Conservation (phyloP, 23 tunicate species). For the Ascidia mentula region DNA sequence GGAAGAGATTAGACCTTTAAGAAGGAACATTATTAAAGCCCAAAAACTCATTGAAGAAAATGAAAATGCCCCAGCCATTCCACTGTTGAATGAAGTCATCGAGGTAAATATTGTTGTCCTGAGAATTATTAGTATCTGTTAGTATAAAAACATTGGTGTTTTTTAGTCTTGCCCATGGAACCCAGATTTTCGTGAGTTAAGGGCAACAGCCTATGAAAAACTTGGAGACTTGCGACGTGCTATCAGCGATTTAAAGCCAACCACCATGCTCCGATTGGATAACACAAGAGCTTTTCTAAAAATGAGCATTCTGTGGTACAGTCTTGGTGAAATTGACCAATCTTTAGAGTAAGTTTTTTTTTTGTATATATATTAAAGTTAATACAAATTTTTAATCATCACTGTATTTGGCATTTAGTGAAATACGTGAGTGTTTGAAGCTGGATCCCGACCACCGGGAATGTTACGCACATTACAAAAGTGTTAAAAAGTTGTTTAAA, state of each 20-base stretch:
- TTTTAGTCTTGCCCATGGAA: conserved; percentile 90
- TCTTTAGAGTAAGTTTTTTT: conserved; percentile 72
- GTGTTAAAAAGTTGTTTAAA: conserved; percentile 86
- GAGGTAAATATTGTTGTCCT: conserved; percentile 46
- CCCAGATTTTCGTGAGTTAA: conserved; percentile 81
- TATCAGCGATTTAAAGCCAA: conserved; percentile 86
- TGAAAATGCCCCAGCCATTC: conserved; percentile 50
- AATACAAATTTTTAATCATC: background rate
- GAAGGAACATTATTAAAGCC: conserved; percentile 61
- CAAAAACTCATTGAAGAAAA: conserved; percentile 39
- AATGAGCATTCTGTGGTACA: conserved; percentile 79
- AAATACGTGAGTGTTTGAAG: conserved; percentile 92
- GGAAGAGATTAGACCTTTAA: conserved; percentile 70
- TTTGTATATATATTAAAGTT: background rate
- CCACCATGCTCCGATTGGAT: conserved; percentile 72
- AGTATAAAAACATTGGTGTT: background rate
- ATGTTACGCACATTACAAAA: conserved; percentile 89
- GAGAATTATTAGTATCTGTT: no score
- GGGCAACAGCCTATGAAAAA: conserved; percentile 78
- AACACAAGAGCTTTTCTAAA: conserved; percentile 83
- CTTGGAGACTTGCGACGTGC: conserved; percentile 82
- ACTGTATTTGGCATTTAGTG: conserved; percentile 34
- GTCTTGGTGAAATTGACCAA: conserved; percentile 84
- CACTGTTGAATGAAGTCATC: conserved; percentile 53
- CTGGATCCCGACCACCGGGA: conserved; percentile 95